These are phyloP conservation scores for Halocaridina rubra DNA, from an alignment of 2,888 invertebrate species.

Conservation along the genomic window DNA sequence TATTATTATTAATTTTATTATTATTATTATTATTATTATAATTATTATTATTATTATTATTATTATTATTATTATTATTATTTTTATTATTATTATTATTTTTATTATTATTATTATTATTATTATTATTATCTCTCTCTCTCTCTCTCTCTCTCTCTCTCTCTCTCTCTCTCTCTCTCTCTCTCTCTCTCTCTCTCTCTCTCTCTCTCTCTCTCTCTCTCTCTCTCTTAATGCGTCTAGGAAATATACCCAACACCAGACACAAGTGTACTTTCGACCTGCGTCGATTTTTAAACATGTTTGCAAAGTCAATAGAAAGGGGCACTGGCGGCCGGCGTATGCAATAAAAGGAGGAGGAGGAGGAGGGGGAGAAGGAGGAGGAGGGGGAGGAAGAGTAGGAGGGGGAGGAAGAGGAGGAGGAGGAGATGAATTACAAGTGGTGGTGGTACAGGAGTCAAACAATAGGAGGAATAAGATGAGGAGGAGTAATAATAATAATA, in stretches of 20 bases:
- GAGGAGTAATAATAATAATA: too few species aligned
- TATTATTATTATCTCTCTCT: too few species aligned
- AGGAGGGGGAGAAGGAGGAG: neutral
- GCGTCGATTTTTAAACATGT: neutral
- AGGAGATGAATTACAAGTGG: neutral
- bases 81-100: neutral
- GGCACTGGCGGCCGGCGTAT: too few species aligned
- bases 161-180: neutral
- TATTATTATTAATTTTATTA: neutral
- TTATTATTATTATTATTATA: neutral
- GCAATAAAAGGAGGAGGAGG: neutral
- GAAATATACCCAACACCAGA: too few species aligned
- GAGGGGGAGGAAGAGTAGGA: too few species aligned
- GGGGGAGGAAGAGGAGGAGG: too few species aligned
- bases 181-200: neutral
- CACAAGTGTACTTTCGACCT: neutral
- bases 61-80: neutral
- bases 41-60: neutral
- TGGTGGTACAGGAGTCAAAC: neutral
- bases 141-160: neutral
- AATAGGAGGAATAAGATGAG: neutral
- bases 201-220: constrained; percentile 2
- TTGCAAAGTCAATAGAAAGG: neutral
- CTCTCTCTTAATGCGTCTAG: too few species aligned
- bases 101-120: neutral